These are phyloP conservation scores for Maniola hyperantus DNA, from an alignment of 2,888 invertebrate species.

Conservation along the genomic window DNA sequence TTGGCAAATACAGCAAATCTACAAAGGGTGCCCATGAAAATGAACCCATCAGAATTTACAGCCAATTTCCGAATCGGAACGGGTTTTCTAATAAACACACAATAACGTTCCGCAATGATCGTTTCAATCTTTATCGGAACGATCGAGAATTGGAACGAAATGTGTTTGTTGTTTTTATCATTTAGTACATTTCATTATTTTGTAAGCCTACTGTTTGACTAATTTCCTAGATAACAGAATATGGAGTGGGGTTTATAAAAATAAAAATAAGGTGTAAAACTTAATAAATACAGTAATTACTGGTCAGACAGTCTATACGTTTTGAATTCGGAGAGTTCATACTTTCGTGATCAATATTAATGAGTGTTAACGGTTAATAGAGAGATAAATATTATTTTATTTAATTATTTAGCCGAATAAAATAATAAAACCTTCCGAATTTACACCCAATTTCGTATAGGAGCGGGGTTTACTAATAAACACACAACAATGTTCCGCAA, in stretches of 20 bases:
- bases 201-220: not conserved
- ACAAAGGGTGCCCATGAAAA: slow-evolving; percentile 46
- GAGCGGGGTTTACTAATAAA: slow-evolving; percentile 65
- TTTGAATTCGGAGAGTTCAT: no score
- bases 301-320: no score
- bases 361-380: no score
- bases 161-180: slow-evolving; percentile 46
- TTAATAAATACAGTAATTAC: no score
- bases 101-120: slow-evolving; percentile 62
- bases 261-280: no score
- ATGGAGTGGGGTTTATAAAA: not conserved
- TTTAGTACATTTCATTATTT: slow-evolving; percentile 18
- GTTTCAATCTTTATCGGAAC: slow-evolving; percentile 59
- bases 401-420: no score
- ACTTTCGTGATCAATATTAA: no score
- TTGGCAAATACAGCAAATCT: slow-evolving; percentile 17
- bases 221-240: not conserved
- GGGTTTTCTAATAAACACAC: slow-evolving; percentile 68
- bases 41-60: slow-evolving; percentile 50
- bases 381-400: no score
- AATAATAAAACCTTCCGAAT: slow-evolving; percentile 50
- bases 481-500: slow-evolving; percentile 61
- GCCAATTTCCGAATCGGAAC: slow-evolving; percentile 51
- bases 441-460: slow-evolving; percentile 51
- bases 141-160: slow-evolving; percentile 58